These are phyloP conservation scores for Toxotes lorentzi DNA, from an alignment of 2,797 vertebrate species.

Conservation along the genomic window DNA sequence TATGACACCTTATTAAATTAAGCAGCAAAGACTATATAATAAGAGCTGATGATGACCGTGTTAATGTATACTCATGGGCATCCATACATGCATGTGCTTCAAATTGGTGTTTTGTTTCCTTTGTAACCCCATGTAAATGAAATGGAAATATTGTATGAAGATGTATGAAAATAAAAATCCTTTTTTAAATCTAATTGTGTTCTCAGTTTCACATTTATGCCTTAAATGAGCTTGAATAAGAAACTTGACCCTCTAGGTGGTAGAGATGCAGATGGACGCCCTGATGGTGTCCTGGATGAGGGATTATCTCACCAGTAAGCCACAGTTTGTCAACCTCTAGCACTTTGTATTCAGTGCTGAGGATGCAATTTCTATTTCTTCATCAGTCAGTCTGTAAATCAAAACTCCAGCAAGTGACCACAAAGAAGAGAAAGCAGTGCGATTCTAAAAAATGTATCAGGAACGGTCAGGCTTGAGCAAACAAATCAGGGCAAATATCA, in stretches of 20 bases:
- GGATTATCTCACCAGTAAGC: constrained; percentile 33
- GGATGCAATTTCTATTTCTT: background rate
- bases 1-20: background rate
- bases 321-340: constrained; percentile 17
- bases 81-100: no score
- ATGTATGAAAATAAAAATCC: no score
- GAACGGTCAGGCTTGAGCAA: background rate
- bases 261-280: constrained; percentile 53
- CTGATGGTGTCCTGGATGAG: constrained; percentile 37
- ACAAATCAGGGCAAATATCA: background rate
- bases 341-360: background rate
- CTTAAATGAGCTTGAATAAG: no score
- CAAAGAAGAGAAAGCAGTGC: background rate
- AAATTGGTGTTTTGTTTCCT: no score
- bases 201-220: no score
- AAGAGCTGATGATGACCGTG: no score
- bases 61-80: no score
- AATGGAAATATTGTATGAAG: no score
- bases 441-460: background rate
- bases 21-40: no score
- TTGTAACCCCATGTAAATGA: no score
- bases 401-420: background rate
- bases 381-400: background rate
- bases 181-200: no score
- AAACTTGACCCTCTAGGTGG: constrained; percentile 36